Conservation (phyloP, 2,113 vertebrate species). For the Rhombomys opimus region DNA sequence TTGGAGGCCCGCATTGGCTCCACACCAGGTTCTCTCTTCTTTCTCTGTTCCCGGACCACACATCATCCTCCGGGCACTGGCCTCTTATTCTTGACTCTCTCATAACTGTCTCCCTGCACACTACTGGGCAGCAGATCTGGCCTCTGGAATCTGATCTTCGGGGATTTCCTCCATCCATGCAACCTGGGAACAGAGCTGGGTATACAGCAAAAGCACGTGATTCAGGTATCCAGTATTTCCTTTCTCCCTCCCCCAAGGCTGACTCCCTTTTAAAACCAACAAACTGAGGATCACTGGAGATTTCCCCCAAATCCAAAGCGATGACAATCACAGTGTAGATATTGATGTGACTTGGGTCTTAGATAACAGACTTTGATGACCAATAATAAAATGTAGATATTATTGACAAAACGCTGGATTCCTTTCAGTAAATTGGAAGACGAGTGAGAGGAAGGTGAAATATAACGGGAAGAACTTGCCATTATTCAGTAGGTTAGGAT, state of each 20-base stretch:
- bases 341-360: neutral
- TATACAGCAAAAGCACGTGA: slow-evolving; percentile 53
- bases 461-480: neutral
- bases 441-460: slow-evolving; percentile 14
- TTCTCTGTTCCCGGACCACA: too few species aligned
- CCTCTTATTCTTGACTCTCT: neutral
- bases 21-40: too few species aligned
- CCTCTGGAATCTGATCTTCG: slow-evolving; percentile 27
- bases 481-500: neutral
- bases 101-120: neutral
- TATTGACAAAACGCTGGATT: slow-evolving; percentile 43
- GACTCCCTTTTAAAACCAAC: neutral
- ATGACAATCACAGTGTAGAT: neutral
- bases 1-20: too few species aligned
- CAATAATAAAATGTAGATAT: neutral
- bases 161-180: slow-evolving; percentile 13
- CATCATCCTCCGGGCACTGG: neutral
- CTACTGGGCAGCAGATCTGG: too few species aligned
- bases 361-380: neutral
- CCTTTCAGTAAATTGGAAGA: slow-evolving; percentile 24
- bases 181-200: slow-evolving; percentile 70
- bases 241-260: neutral
- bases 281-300: slow-evolving; percentile 37
- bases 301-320: slow-evolving; percentile 49
- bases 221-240: slow-evolving; percentile 30